Base-by-base conservation (phyloP, 2,888 invertebrate species). In the Hemithea aestivaria region DNA sequence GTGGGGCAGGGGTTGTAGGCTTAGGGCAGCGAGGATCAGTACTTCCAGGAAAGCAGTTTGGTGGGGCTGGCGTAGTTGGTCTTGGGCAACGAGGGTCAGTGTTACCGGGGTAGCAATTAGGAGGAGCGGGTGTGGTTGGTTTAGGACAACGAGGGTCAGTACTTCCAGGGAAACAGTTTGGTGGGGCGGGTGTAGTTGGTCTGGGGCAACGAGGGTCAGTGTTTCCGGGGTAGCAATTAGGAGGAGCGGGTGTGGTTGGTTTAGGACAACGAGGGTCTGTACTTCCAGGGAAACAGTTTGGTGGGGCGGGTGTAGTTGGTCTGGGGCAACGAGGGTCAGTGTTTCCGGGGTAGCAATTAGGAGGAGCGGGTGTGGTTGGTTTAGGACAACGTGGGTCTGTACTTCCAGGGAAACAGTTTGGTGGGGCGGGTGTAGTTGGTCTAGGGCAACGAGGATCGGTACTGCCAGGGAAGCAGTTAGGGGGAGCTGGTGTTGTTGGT, bases 261-360 rank as follows among this genome's bases (percentile, higher is more conserved):
- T 29, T 33, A 6, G 40, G 48, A 27, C 51, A 51, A 20, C 38
- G 29, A 1, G 67, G 64, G 50, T 76, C 73, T 7, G 48, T 56
- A 2, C 62, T 65, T 27, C 75, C 75, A 8, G 77, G 77, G 40
- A 45, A 62, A 28, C 66, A 65, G 7, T 39, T 39, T 5, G 45
- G 50, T 8, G 28, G 21, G 6, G 32, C 6, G 9, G 56, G 56
- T 9, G 54, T 51, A 0, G 54, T 53, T 6, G 57, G 50, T 27
- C 43, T 45, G 2, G 52, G 62, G 20, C 62, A 56, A 7, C 60
- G 51, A 20, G 50, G 48, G 23, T 57, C 49, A 4, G 46, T 43
- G 8, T 47, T 53, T 30, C 88, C 66, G 24, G 78, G 66, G 58
- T 81, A 74, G 70, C 88, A 68, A 58, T 88, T 72, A 49, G 77